Conservation (phyloP, 1,140 invertebrate species). For the Lucilia sericata region DNA sequence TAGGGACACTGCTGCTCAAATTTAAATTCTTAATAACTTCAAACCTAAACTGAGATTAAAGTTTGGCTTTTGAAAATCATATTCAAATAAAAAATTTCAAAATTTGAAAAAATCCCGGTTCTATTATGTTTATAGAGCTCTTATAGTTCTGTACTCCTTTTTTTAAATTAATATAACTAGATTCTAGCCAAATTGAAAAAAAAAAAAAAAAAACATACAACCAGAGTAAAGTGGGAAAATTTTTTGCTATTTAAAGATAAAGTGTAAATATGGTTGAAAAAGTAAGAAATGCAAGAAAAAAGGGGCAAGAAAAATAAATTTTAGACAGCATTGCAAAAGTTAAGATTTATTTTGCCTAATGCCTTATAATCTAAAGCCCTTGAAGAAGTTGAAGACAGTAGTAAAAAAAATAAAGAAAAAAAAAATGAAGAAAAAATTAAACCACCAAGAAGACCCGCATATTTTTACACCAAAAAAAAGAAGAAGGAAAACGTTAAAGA, state of each 20-base stretch:
- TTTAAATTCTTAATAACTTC: no score
- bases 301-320: not conserved
- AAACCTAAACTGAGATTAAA: no score
- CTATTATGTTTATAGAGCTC: no score
- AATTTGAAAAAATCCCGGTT: no score
- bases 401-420: not conserved
- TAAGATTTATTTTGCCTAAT: conserved; percentile 40
- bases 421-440: not conserved
- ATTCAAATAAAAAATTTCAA: no score
- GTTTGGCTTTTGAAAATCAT: no score
- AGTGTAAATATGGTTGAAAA: not conserved
- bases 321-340: conserved; percentile 32
- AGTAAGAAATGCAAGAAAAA: not conserved
- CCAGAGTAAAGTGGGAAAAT: not conserved
- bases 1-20: no score
- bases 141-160: no score
- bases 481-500: not conserved
- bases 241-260: not conserved
- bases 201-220: not conserved
- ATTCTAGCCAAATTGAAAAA: not conserved
- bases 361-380: conserved; percentile 28
- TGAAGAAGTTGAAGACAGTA: not conserved
- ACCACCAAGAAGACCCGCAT: not conserved
- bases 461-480: not conserved
- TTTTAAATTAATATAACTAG: no score